Evolutionary conservation across 92 coral and sea anemone species (phyloP), one percentile per base, ranked within the genome.

Genomic region (Parazoanthus atlanticus): DNA sequence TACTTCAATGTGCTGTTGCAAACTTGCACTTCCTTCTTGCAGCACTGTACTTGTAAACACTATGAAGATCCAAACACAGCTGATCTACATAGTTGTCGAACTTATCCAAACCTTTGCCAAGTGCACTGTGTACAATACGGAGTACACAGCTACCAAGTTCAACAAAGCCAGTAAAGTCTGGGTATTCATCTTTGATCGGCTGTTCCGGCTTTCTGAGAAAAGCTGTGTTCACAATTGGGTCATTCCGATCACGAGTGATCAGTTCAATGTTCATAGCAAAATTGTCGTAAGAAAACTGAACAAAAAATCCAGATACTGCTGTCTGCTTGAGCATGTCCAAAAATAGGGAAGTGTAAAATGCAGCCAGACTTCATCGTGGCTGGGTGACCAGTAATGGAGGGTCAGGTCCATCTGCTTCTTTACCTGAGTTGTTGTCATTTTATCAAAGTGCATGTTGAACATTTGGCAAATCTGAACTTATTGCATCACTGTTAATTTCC

Each of bases 71-170:
- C 74, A 75, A 30, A 81, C 91, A 84, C 76, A 91, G 71, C 89
- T 88, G 90, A 69, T 86, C 81, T 43, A 85, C 71, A 67, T 88
- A 86, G 30, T 88, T 88, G 28, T 88, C 91, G 52, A 74, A 88
- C 66, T 81, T 80, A 43, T 91, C 80, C 80, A 88, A 78, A 23
- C 88, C 91, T 75, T 88, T 88, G 17, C 88, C 76, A 72, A 88
- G 89, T 28, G 89, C 91, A 91, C 88, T 91, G 74, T 91, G 93
- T 76, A 88, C 89, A 26, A 25, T 76, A 80, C 83, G 89, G 77
- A 86, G 87, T 25, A 90, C 78, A 78, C 90, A 91, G 85, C 93
- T 88, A 47, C 89, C 91, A 23, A 88, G 34, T 49, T 87, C 88
- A 87, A 87, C 90, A 88, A 82, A 91, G 41, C 91, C 91, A 82